Base-by-base conservation (phyloP, 2,888 invertebrate species). In the Chaitophorus viminalis region DNA sequence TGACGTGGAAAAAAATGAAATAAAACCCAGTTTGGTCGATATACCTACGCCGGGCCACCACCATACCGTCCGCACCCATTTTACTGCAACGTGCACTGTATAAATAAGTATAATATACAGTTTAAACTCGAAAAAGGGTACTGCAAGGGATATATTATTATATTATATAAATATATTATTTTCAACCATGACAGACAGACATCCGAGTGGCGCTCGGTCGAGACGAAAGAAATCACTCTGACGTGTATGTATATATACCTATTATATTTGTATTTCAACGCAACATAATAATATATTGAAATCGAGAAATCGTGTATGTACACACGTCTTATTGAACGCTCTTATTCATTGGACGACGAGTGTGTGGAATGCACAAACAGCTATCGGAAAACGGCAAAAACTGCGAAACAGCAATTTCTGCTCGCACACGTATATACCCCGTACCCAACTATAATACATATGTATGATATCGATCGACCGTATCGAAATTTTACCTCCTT, bases 21-120 rank as follows among this genome's bases (percentile, higher is more conserved):
- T 17, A 33, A 78, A 60, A 79, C n/a, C 6, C 31, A 36, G 82
- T 65, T 82, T 82, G 72, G 72, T 82, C 82, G 72, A 82, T 72
- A 79, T 9, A 52, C 46, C 46, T 72, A 79, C 21, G 70, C 46
- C 46, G 18, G 9, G 29, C 70, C 70, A 29, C 31, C 3, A 11
- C 25, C 29, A 25, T n/a, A n/a, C n/a, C 60, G 60, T 21, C 60
- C 60, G 60, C 60, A 60, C 21, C 60, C 60, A 25, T 60, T 60
- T 46, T 60, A 21, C 3, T 25, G 25, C 60, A 60, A 46, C 46
- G 39, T 46, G 11, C 3, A 9, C 1, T 46, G 1, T n/a, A 9
- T 54, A 25, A 60, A 60, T n/a, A n/a, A 25, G 60, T 25, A 25
- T 60, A 25, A 46, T n/a, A n/a, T n/a, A 46, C 1, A 2, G 25